Conservation (phyloP, 2,113 vertebrate species). For the Nesoenas mayeri region DNA sequence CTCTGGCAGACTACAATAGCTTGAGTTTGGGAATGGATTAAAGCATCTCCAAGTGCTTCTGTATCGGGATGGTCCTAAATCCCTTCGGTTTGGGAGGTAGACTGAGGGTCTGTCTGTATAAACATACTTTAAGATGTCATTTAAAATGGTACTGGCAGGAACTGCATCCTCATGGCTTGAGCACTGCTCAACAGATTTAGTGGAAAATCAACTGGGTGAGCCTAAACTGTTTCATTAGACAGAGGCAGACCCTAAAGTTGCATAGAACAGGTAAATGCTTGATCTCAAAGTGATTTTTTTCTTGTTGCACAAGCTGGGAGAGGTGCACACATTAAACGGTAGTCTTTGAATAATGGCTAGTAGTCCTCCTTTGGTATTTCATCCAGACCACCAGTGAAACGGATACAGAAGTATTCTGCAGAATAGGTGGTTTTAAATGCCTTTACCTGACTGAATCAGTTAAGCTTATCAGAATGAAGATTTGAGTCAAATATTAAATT, state of each 20-base stretch:
- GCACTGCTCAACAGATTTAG: background rate
- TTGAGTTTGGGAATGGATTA: background rate
- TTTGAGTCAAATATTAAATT: background rate
- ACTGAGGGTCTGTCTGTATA: background rate
- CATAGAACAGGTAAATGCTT: background rate
- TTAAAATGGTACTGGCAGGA: background rate
- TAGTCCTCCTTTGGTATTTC: background rate
- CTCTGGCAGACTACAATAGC: background rate
- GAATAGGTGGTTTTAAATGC: background rate
- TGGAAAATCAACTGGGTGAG: background rate
- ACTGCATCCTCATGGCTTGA: background rate
- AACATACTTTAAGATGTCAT: background rate
- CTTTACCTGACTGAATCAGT: background rate
- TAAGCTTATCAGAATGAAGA: background rate
- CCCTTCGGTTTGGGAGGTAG: background rate
- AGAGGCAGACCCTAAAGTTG: background rate
- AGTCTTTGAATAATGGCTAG: background rate
- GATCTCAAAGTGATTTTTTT: background rate
- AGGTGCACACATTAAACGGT: background rate
- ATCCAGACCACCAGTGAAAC: background rate
- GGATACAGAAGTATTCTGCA: background rate
- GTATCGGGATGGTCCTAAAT: background rate
- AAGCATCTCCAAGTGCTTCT: background rate
- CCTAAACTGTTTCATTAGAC: background rate
- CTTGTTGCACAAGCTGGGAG: background rate